Evolutionary conservation across 2,888 invertebrate genomes (phyloP), one percentile per base, ranked within the genome.

Genomic region (Dorcus parallelipipedus): DNA sequence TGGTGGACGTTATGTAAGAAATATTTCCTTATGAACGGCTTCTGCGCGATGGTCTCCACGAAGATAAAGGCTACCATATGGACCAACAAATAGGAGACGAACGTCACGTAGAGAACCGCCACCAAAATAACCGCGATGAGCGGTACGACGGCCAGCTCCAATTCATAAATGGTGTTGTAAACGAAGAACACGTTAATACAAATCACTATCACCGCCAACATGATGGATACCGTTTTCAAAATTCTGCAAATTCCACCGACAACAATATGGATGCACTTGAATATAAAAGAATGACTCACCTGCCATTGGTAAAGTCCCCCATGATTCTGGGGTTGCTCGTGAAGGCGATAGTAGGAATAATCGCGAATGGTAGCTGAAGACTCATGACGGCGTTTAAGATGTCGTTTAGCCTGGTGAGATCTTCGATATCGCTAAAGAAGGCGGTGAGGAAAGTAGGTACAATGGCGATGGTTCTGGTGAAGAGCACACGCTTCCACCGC

Each of bases 331-430:
- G 75, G 67, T 88, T 88, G 54, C 90, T 89, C 0, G 93, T 93
- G 72, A 95, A 93, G 0, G 93, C 91, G 59, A 95, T 86, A 1
- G 91, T 88, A 3, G 94, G 94, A 59, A 94, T 81, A 4, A 90
- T 84, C 2, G 94, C 94, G 74, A 94, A 94, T 1, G 94, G 94
- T 62, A 94, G 78, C 73, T 93, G 93, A n/a, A 94, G 78, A 65
- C 89, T 87, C 91, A 93, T 92, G 6, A 94, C 83, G 1, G 91
- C 91, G 78, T 94, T 94, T 47, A 95, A 78, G 41, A 89, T 80
- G 73, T 94, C 93, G 76, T 94, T 95, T 88, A 95, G 86, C 10
- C 81, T 80, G 3, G 88, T 88, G 52, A 93, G 78, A 66, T 90
- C 84, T 49, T 85, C 77, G 69, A 91, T 84, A 62, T 83, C 74